phyloP scores from a whole-genome alignment of 2,888 invertebrate genomes.

The Syritta pipiens region DNA sequence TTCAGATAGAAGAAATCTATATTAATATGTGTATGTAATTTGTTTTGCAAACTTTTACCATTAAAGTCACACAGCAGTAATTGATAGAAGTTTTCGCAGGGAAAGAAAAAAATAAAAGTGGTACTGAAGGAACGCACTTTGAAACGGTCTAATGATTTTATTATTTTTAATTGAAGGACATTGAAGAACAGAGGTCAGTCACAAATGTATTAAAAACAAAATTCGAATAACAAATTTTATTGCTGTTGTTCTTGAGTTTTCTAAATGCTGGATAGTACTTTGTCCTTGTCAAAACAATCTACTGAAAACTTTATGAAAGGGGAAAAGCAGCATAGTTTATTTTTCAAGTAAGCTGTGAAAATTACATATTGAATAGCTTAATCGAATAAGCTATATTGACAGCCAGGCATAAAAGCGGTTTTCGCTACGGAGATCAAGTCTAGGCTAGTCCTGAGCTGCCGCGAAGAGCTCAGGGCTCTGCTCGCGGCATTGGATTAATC shows the following conservation, averaged over 20 bases:
- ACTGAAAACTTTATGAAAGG: no score
- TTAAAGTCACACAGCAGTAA: constrained; percentile 64
- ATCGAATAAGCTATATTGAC: no score
- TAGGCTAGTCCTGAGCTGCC: no score
- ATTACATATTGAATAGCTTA: no score
- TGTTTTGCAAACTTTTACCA: constrained; percentile 52
- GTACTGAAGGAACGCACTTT: background rate
- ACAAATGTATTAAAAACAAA: constrained; percentile 24
- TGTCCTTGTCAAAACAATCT: no score
- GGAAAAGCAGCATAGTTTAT: no score
- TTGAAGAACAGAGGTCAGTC: constrained; percentile 1
- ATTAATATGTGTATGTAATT: constrained; percentile 44
- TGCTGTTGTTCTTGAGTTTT: constrained; percentile 21
- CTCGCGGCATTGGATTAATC: no score
- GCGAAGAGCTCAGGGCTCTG: no score
- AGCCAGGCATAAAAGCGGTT: no score
- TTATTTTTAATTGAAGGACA: constrained; percentile 24
- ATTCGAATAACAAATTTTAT: constrained; percentile 33
- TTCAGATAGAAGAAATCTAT: constrained; percentile 24
- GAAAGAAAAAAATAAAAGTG: constrained; percentile 22
- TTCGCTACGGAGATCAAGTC: no score
- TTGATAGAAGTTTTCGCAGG: constrained; percentile 61
- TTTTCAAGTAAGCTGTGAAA: no score
- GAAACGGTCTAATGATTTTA: constrained; percentile 32
- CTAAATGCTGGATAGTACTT: background rate